A percentile compares a stretch with the other conserved stretches of the same genome.
Evolutionary conservation across 1,140 invertebrate genomes (phyloP).

Genomic region (Platyura marginata): DNA sequence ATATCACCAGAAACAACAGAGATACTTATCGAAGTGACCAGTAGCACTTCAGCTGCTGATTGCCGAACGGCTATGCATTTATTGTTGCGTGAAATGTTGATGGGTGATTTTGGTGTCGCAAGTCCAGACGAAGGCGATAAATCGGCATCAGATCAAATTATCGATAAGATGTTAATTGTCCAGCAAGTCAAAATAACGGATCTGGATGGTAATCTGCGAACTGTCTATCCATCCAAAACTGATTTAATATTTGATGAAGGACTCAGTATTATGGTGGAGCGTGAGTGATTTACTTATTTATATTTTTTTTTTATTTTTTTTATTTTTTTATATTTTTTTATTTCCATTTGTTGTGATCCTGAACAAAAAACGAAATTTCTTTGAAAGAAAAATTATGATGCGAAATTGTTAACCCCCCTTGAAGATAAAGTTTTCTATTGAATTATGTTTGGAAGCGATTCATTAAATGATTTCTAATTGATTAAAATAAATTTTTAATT

Average conservation of each 20-base stretch:
- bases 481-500: too few relatives aligned
- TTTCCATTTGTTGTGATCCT: too few relatives aligned
- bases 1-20: conserved; percentile 39
- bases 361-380: too few relatives aligned
- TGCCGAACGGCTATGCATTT: conserved; percentile 53
- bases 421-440: too few relatives aligned
- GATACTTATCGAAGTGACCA: conserved; percentile 65
- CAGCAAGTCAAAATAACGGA: conserved; percentile 55
- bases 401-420: too few relatives aligned
- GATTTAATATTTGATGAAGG: conserved; percentile 38
- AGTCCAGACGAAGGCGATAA: conserved; percentile 8
- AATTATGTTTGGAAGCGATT: too few relatives aligned
- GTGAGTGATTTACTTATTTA: too few relatives aligned
- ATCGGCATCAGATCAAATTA: background rate
- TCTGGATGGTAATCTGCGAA: conserved; percentile 43
- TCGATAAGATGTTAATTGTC: conserved; percentile 26
- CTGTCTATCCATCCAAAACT: conserved; percentile 55
- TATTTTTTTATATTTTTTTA: too few relatives aligned
- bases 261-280: conserved; percentile 17
- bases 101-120: conserved; percentile 29
- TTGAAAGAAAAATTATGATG: too few relatives aligned
- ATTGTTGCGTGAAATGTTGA: conserved; percentile 39
- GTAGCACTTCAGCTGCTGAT: conserved; percentile 36
- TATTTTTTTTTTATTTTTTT: too few relatives aligned
- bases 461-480: too few relatives aligned